Base-by-base conservation (phyloP, 2,888 invertebrate genomes). In the Drosophila barbarae region DNA sequence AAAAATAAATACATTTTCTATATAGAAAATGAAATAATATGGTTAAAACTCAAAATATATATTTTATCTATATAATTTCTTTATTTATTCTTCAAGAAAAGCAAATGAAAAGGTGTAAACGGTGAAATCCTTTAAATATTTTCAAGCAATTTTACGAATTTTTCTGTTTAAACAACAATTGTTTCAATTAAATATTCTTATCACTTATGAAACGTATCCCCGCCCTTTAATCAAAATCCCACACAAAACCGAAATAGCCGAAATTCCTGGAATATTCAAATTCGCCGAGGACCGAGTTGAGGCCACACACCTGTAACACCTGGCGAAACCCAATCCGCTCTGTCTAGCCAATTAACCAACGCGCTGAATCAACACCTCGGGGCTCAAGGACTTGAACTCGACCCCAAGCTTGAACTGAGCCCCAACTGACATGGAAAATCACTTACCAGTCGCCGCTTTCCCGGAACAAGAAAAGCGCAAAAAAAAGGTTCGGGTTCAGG, bases 391-490 rank as follows among this genome's bases (percentile, higher is more conserved):
- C 39, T 42, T n/a, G 42, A 28, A 42, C 10, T 41, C 26, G 49
- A 46, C 47, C 61, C 61, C 41, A 18, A 55, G 5, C 41, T 23
- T 23, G 35, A 44, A 13, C 38, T 18, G 38, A 56, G 36, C 50
- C 36, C 36, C 32, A 59, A 50, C 41, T 47, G 55, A 81, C 82
- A 65, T 74, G 58, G 58, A 71, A 76, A 82, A 78, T 73, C 79
- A 79, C 77, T 79, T 74, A 81, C 64, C 47, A 47, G 30, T 32
- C 39, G 21, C 18, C 42, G 73, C 46, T 21, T 32, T 32, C 10
- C 34, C 42, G 34, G 42, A 23, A 41, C 53, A 42, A 26, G 23
- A 54, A 54, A 44, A 46, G 46, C 30, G 30, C 36, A 23, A n/a
- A 56, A 32, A 46, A 46, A 51, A 38, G 38, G 38, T 28, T 26